Base-by-base conservation (phyloP, 2,797 vertebrate species). In the Cuniculus paca region DNA sequence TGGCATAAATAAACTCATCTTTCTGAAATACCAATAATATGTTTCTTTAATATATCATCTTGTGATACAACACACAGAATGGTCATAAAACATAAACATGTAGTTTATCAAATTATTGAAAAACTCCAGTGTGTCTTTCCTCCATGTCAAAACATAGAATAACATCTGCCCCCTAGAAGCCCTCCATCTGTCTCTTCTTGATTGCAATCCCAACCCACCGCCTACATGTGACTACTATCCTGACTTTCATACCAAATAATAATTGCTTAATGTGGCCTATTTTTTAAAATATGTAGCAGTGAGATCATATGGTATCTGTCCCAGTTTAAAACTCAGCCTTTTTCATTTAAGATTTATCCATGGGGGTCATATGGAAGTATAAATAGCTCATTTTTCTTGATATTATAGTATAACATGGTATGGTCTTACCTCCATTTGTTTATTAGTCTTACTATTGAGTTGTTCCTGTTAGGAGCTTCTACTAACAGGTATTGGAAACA, bases 11-110 rank as follows among this genome's bases (percentile, higher is more conserved):
- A 68, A 70, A 39, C n/a, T 83, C 24, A 77, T 63, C 31, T 85
- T 92, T 93, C 50, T 70, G 50, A 87, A 96, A 89, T 82, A 80
- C n/a, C 39, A 36, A 39, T 88, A 86, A 88, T 61, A 77, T 75
- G 45, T 81, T 91, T 68, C 34, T 91, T 56, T 82, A 88, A 61
- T 58, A 12, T 88, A 80, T 86, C 19, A 61, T 85, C 72, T 92
- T 90, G 20, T 82, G 50, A 81, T 77, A 60, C 16, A 85, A 39
- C 20, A 78, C 75, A 39, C 48, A 92, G 60, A 61, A 75, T 90
- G n/a, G 61, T 50, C 65, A 50, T 52, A 87, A 83, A 92, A 58
- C 2, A 28, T 63, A 90, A 91, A 80, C 60, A 72, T 78, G 65
- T 95, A 61, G 6, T 50, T 88, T 60, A 72, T 86, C 22, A 82